phyloP scores from a whole-genome alignment of 2,797 vertebrate species.

The Clarias platycephalus region DNA sequence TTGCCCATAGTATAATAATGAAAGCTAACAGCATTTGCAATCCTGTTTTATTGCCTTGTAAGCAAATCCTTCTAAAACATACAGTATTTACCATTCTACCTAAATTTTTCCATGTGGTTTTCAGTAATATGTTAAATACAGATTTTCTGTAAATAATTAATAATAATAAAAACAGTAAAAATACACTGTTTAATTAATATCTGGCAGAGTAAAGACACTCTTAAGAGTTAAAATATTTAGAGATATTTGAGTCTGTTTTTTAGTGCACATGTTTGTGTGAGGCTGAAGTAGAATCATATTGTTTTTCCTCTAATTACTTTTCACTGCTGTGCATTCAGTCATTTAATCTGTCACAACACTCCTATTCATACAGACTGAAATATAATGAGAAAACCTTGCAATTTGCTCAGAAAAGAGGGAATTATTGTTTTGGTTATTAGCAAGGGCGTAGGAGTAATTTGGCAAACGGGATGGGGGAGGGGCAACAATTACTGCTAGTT shows the following conservation, averaged over 20 bases:
- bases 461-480: constrained; percentile 52
- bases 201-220: neutral
- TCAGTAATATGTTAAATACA: neutral
- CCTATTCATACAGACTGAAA: constrained; percentile 57
- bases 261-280: constrained; percentile 32
- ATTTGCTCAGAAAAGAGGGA: constrained; percentile 31
- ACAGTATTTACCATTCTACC: neutral
- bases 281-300: constrained; percentile 42
- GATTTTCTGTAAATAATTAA: neutral
- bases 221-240: constrained; percentile 58
- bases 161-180: too few species aligned
- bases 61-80: neutral
- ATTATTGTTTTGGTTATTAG: constrained; percentile 61
- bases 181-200: neutral
- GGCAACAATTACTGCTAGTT: constrained; percentile 43
- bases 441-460: constrained; percentile 30
- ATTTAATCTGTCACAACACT: constrained; percentile 67
- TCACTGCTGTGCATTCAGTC: constrained; percentile 62
- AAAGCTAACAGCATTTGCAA: neutral
- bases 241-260: constrained; percentile 49
- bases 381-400: constrained; percentile 58
- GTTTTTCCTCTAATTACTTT: constrained; percentile 65
- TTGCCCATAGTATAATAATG: neutral
- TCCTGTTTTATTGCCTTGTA: neutral
- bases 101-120: neutral